These are phyloP conservation scores for Ochotona princeps DNA, from an alignment of 2,113 vertebrate genomes.

Conservation along the genomic window DNA sequence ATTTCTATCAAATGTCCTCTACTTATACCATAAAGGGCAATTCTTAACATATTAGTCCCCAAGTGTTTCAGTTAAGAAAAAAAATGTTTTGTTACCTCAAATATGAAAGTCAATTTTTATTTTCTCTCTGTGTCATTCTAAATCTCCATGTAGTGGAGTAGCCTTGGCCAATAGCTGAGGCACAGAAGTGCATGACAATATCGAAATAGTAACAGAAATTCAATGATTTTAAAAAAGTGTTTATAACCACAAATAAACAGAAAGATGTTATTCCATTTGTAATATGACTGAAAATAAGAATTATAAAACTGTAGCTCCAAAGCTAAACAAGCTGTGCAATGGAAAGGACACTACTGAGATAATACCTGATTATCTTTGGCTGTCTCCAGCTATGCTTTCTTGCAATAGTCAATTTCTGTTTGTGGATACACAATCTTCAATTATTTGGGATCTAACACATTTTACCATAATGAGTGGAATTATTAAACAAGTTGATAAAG, in stretches of 20 bases:
- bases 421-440: neutral
- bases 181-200: neutral
- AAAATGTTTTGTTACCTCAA: neutral
- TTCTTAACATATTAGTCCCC: neutral
- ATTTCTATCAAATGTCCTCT: neutral
- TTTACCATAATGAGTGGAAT: neutral
- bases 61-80: neutral
- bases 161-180: neutral
- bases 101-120: neutral
- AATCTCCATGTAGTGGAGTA: neutral
- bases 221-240: neutral
- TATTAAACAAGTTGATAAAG: neutral
- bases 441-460: neutral
- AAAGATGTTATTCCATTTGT: neutral
- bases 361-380: neutral
- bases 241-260: neutral
- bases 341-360: neutral
- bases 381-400: neutral
- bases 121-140: neutral
- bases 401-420: neutral
- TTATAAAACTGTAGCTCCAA: neutral
- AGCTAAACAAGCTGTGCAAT: neutral
- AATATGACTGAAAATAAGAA: neutral
- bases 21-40: neutral
- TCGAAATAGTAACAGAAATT: neutral